These are phyloP conservation scores for Nasonia giraulti DNA, from an alignment of 1,140 invertebrate genomes.

Conservation along the genomic window DNA sequence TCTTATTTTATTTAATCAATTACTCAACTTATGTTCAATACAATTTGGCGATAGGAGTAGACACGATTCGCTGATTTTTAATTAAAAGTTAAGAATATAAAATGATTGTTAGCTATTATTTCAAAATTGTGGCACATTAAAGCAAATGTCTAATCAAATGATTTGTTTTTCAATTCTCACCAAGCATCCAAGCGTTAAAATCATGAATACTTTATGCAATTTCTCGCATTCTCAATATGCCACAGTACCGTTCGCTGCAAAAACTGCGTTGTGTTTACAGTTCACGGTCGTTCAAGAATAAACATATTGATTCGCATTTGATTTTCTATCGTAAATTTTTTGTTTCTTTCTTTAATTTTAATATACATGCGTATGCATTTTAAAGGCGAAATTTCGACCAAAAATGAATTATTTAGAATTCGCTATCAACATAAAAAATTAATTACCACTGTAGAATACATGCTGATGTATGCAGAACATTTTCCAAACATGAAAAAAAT, in stretches of 20 bases:
- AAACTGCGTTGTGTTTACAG: conserved; percentile 34
- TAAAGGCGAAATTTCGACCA: neutral
- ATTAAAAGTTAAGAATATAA: too few relatives aligned
- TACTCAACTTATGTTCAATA: too few relatives aligned
- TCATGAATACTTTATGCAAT: conserved; percentile 35
- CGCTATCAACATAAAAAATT: too few relatives aligned
- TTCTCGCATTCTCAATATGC: conserved; percentile 27
- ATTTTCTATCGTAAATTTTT: neutral
- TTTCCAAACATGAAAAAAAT: neutral
- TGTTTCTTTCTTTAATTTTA: neutral
- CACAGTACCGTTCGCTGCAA: conserved; percentile 1
- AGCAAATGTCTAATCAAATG: neutral
- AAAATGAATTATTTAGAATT: too few relatives aligned
- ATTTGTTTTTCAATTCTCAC: conserved; percentile 18
- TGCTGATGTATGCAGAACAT: too few relatives aligned
- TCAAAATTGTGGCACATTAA: neutral
- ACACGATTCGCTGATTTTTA: too few relatives aligned
- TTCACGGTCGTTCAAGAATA: conserved; percentile 40
- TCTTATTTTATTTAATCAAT: too few relatives aligned
- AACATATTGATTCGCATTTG: conserved; percentile 13
- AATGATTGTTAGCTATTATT: neutral
- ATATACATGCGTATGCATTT: neutral
- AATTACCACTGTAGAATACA: too few relatives aligned
- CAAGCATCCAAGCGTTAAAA: conserved; percentile 33
- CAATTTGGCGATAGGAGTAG: too few relatives aligned